Evolutionary conservation across 2,888 invertebrate genomes (phyloP).

Genomic region (Drosophila anomalata): DNA sequence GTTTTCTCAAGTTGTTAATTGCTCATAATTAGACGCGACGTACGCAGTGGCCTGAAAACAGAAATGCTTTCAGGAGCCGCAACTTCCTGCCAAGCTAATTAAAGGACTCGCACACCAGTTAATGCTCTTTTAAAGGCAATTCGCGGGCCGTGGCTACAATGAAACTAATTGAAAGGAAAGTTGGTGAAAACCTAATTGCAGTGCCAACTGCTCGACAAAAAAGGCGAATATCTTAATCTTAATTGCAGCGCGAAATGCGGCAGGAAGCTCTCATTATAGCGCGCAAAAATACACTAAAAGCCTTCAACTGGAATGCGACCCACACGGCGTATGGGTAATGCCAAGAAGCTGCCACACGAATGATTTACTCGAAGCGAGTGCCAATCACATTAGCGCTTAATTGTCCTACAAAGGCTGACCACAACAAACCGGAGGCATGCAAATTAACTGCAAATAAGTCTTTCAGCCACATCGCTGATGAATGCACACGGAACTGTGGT

Average conservation of each 20-base stretch:
- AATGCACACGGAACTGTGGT: conserved; percentile 16
- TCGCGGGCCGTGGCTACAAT: conserved; percentile 36
- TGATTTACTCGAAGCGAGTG: conserved; percentile 40
- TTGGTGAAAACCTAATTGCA: conserved; percentile 50
- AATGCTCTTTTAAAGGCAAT: conserved; percentile 45
- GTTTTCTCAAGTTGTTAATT: conserved; percentile 60
- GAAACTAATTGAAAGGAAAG: conserved; percentile 65
- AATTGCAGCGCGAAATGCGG: conserved; percentile 38
- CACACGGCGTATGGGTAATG: conserved; percentile 20
- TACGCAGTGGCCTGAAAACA: conserved; percentile 42
- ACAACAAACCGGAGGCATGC: conserved; percentile 26
- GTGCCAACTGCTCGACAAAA: conserved; percentile 17
- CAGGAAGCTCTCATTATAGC: conserved; percentile 12
- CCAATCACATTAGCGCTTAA: conserved; percentile 53
- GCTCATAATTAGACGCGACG: conserved; percentile 50
- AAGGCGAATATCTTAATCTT: conserved; percentile 38
- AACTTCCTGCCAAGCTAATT: conserved; percentile 67
- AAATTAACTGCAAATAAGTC: conserved; percentile 60
- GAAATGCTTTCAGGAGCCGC: conserved; percentile 37
- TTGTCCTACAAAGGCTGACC: conserved; percentile 46
- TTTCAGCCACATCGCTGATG: neutral
- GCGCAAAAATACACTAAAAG: conserved; percentile 3
- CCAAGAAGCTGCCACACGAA: neutral
- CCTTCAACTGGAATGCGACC: neutral
- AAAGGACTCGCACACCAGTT: conserved; percentile 62